A percentile compares a stretch with the other conserved stretches of the same genome.
These are phyloP conservation scores for Alosa alosa DNA, from an alignment of 2,113 vertebrate species.

Conservation along the genomic window DNA sequence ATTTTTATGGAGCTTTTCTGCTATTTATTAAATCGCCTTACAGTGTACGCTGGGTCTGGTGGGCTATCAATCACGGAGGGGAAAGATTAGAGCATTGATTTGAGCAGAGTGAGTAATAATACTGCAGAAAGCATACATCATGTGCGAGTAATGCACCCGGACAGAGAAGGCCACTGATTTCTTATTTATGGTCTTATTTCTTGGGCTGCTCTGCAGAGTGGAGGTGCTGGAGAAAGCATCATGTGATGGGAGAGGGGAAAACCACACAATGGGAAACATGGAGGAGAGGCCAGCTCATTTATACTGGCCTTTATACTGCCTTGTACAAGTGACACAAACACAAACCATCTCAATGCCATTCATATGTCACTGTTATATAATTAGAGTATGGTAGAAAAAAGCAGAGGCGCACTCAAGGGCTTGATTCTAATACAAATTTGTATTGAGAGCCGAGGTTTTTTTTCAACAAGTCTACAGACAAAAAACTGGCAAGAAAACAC, in stretches of 20 bases:
- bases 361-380: neutral
- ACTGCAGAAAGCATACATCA: constrained; percentile 75
- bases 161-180: constrained; percentile 75
- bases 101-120: constrained; percentile 76
- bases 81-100: constrained; percentile 76
- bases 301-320: neutral
- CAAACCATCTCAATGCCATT: neutral
- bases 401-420: too few relatives aligned
- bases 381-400: neutral
- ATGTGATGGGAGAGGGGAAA: constrained; percentile 42
- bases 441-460: too few relatives aligned
- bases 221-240: neutral
- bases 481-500: too few relatives aligned
- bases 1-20: constrained; percentile 50
- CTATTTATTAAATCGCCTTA: constrained; percentile 68
- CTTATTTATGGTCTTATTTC: constrained; percentile 80
- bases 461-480: too few relatives aligned
- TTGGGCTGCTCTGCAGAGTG: constrained; percentile 57
- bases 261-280: constrained; percentile 52
- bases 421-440: too few relatives aligned
- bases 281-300: neutral
- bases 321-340: neutral
- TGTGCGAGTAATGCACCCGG: constrained; percentile 66
- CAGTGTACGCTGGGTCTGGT: constrained; percentile 59
- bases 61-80: constrained; percentile 73